Evolutionary conservation across 1,140 invertebrate genomes (phyloP).

Genomic region (Drosophila orena): DNA sequence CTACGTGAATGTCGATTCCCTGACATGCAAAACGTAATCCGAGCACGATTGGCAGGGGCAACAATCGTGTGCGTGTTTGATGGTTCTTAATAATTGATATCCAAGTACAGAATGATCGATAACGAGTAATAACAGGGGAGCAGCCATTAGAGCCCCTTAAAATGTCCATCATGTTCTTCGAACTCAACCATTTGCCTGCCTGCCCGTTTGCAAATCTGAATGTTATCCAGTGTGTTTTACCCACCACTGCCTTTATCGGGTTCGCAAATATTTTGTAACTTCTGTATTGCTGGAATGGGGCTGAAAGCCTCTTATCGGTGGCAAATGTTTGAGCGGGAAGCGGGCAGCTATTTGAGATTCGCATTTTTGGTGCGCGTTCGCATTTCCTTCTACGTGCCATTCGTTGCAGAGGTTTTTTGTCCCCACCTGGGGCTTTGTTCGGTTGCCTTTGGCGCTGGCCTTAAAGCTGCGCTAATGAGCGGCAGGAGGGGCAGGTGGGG

Average conservation of each 20-base stretch:
- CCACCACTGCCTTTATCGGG: conserved; percentile 19
- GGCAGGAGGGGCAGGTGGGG: not conserved
- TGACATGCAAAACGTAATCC: conserved; percentile 18
- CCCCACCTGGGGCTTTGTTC: not conserved
- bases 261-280: conserved; percentile 27
- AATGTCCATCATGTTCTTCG: not conserved
- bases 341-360: not conserved
- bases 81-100: conserved; percentile 18
- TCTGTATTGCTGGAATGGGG: not conserved
- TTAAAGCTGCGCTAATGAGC: conserved; percentile 46
- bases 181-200: not conserved
- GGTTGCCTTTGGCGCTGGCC: conserved; percentile 15
- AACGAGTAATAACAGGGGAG: not conserved
- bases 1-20: not conserved
- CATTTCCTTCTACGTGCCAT: conserved; percentile 17
- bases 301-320: conserved; percentile 25
- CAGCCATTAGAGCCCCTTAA: not conserved
- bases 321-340: conserved; percentile 34
- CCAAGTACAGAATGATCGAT: conserved; percentile 6
- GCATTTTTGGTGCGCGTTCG: conserved; percentile 12
- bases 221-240: conserved; percentile 18
- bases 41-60: not conserved
- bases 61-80: conserved; percentile 11
- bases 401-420: not conserved
- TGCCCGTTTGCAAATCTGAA: conserved; percentile 4